Evolutionary conservation across 2,113 vertebrate genomes (phyloP).

Genomic region (Rhabdornis inornatus): DNA sequence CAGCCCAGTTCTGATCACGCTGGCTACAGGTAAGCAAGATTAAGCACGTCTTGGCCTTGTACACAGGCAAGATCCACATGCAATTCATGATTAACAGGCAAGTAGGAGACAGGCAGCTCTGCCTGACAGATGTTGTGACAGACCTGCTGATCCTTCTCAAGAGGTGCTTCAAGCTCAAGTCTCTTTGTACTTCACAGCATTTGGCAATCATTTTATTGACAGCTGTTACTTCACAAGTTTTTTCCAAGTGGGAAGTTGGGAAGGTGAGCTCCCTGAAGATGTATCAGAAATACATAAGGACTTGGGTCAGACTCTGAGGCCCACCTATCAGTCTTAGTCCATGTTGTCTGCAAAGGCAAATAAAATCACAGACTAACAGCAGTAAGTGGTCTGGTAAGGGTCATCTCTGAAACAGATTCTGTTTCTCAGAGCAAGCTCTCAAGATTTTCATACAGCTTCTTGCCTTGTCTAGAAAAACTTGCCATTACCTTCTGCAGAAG

Average conservation of each 20-base stretch:
- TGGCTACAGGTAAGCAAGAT: not conserved
- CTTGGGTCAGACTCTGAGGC: not conserved
- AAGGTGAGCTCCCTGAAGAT: not conserved
- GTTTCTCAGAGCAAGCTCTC: not conserved
- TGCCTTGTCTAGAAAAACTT: not conserved
- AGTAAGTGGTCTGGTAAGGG: not conserved
- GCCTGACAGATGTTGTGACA: not conserved
- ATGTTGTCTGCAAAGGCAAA: not conserved
- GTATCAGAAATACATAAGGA: not conserved
- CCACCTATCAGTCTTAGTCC: not conserved
- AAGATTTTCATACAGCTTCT: not conserved
- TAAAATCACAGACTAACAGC: not conserved
- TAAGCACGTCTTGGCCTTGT: fast-evolving
- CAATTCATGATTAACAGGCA: fast-evolving
- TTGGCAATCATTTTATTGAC: not conserved
- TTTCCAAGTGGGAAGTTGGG: not conserved
- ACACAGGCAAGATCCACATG: not conserved
- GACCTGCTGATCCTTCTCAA: not conserved
- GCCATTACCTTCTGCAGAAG: not conserved
- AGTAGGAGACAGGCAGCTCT: not conserved
- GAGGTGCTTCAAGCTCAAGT: not conserved
- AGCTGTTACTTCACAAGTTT: not conserved
- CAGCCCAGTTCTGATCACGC: not conserved
- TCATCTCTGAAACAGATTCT: no score
- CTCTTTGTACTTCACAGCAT: not conserved